Conservation (phyloP, 2,888 invertebrate species). For the Morinoia aosen region DNA sequence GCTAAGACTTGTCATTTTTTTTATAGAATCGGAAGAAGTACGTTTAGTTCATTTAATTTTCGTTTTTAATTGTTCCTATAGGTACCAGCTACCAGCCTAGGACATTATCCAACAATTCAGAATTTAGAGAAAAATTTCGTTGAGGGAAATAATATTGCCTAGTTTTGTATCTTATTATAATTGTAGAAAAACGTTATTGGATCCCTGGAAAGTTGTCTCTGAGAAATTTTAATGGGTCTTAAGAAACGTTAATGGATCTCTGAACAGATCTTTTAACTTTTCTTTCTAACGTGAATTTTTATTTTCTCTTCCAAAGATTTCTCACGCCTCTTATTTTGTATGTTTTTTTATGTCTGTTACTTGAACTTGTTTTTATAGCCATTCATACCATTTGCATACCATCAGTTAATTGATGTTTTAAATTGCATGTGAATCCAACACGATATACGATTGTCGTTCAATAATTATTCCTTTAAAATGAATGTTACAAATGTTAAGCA, state of each 20-base stretch:
- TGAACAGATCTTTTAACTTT: neutral
- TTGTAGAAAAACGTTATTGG: neutral
- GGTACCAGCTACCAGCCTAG: neutral
- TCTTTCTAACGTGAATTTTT: neutral
- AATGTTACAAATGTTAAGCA: too few relatives aligned
- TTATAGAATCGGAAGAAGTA: too few relatives aligned
- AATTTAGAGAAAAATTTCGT: neutral
- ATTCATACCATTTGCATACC: too few relatives aligned
- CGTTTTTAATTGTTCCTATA: too few relatives aligned
- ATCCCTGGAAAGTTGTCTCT: neutral
- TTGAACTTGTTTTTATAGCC: neutral
- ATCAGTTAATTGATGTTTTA: too few relatives aligned
- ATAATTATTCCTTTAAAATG: too few relatives aligned
- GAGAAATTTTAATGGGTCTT: neutral
- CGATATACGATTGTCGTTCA: too few relatives aligned
- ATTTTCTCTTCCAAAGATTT: too few relatives aligned
- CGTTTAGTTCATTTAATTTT: too few relatives aligned
- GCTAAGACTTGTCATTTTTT: too few relatives aligned
- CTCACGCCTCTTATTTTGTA: neutral
- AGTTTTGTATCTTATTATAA: neutral
- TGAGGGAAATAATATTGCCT: neutral
- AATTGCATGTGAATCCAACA: too few relatives aligned
- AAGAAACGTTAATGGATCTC: neutral
- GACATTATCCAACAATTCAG: neutral
- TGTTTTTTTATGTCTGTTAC: neutral